Evolutionary conservation across 1,140 invertebrate species (phyloP).

Genomic region (Meloidogyne hapla): DNA sequence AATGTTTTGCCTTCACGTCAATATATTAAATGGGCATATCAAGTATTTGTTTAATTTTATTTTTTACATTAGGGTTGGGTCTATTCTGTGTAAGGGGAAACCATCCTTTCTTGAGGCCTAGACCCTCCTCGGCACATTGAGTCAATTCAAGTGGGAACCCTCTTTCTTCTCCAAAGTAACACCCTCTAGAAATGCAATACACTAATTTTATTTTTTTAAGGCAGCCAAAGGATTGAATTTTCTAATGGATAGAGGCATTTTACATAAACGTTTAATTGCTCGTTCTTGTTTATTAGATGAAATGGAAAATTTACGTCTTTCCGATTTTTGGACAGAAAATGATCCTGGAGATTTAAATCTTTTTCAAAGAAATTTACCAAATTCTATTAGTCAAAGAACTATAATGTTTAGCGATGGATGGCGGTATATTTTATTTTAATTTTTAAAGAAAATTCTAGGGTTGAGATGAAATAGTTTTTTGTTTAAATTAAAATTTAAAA

Average conservation of each 20-base stretch:
- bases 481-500: background rate
- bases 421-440: slow-evolving; percentile 10
- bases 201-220: background rate
- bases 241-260: slow-evolving; percentile 20
- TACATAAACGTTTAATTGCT: slow-evolving; percentile 5
- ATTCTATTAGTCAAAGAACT: slow-evolving; percentile 6
- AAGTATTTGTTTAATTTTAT: background rate
- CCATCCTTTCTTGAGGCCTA: no score
- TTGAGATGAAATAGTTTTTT: no score
- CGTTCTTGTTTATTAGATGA: slow-evolving; percentile 12
- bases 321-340: slow-evolving; percentile 17
- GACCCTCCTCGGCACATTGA: no score
- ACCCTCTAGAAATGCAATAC: no score
- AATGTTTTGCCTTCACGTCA: background rate
- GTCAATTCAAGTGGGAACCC: no score
- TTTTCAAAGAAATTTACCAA: slow-evolving; percentile 23
- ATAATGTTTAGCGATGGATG: slow-evolving; percentile 22
- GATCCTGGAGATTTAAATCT: slow-evolving; percentile 21
- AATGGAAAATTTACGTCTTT: slow-evolving; percentile 6
- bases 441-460: no score
- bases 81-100: background rate
- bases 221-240: slow-evolving; percentile 14
- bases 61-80: background rate
- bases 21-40: slow-evolving; percentile 27
- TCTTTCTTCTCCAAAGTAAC: no score